Conservation (phyloP, 2,797 vertebrate species). For the Ctenosaura bakeri region DNA sequence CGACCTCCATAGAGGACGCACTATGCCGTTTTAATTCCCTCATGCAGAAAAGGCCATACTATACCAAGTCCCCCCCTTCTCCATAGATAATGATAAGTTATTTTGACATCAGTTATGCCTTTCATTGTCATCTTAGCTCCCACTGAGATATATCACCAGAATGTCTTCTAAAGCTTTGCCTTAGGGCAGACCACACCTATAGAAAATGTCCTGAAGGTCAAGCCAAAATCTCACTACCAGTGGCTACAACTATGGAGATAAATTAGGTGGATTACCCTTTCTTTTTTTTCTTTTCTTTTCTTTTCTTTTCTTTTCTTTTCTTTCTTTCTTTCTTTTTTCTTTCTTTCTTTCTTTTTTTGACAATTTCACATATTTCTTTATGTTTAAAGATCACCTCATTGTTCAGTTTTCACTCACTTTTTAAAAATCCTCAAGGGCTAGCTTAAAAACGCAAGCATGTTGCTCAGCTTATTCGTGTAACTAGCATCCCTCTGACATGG, state of each 20-base stretch:
- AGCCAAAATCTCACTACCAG: background rate
- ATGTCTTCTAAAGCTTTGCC: background rate
- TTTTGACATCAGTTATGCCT: background rate
- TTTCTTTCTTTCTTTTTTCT: background rate
- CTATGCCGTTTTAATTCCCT: too few relatives aligned
- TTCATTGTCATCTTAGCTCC: background rate
- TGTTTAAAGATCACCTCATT: background rate
- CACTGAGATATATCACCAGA: background rate
- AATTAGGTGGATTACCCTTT: background rate
- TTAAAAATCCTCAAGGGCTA: background rate
- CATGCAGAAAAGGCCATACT: background rate
- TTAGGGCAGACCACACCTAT: background rate
- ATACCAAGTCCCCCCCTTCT: background rate
- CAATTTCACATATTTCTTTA: slow-evolving; percentile 1
- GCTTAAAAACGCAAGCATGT: background rate
- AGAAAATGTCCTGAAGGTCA: background rate
- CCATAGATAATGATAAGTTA: background rate
- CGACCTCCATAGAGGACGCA: too few relatives aligned
- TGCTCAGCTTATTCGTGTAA: background rate
- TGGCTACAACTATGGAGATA: background rate
- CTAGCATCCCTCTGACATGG: background rate
- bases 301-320: background rate
- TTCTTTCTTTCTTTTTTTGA: background rate
- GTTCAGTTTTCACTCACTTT: background rate
- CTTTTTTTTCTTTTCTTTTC: background rate